These are phyloP conservation scores for Sphenopsis melanotis DNA, from an alignment of 2,797 vertebrate species.

Conservation along the genomic window DNA sequence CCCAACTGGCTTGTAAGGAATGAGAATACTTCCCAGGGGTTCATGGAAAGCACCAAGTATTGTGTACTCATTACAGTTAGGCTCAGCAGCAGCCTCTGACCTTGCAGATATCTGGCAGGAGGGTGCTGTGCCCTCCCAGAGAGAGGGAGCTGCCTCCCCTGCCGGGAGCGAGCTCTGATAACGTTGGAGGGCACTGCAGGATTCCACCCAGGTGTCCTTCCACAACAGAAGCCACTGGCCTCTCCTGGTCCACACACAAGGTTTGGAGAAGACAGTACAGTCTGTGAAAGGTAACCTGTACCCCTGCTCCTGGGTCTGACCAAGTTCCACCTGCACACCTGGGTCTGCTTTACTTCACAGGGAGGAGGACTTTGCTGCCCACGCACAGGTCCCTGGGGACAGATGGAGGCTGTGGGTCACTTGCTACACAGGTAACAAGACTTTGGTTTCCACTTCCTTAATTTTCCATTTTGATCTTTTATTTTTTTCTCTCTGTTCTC, in stretches of 20 bases:
- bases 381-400: neutral
- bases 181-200: neutral
- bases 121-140: neutral
- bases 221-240: neutral
- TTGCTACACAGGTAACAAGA: conserved; percentile 29
- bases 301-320: neutral
- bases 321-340: neutral
- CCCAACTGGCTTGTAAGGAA: neutral
- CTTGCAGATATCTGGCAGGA: neutral
- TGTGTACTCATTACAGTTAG: neutral
- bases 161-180: neutral
- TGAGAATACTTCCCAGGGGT: neutral
- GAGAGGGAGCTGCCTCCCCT: neutral
- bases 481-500: neutral
- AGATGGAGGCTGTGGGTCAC: conserved; percentile 27
- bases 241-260: neutral
- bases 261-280: neutral
- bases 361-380: neutral
- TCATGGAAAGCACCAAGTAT: neutral
- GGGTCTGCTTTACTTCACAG: neutral
- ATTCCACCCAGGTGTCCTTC: neutral
- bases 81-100: neutral
- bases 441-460: neutral
- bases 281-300: neutral
- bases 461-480: neutral